Base-by-base conservation (phyloP, 2,113 vertebrate species). In the Engystomops pustulosus region DNA sequence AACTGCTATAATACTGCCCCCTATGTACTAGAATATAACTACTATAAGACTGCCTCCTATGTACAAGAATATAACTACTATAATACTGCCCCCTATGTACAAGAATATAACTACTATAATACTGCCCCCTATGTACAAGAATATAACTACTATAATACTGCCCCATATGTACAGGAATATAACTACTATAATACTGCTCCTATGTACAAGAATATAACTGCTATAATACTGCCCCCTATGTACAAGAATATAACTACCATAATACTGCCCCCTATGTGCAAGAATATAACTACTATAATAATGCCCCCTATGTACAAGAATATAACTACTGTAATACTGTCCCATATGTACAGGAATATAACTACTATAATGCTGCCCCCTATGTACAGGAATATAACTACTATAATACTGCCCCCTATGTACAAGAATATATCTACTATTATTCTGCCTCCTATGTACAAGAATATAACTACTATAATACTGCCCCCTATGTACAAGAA, bases 191-290 rank as follows among this genome's bases (percentile, higher is more conserved):
- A 65, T 65, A 32, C 60, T 65, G 27, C 25, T 17, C 53, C 55
- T 60, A 65, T 32, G 12, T 65, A 65, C 60, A 65, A 65, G 60
- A 65, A 65, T 65, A 65, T 65, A 65, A 65, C 60, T 65, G 32
- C 27, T 65, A 30, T 65, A 65, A 58, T 58, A 53, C 51, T 53
- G 18, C 18, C 47, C 8, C 51, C 53, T 55, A 60, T 60, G 9
- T 60, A 60, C 58, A 60, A 65, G 60, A 65, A 65, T 65, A 65
- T 65, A 65, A 65, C 60, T 65, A 65, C 27, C 32, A 30, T 65
- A 65, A 58, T 58, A 58, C 53, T 25, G 53, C 1, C 23, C 53
- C n/a, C 60, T 65, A 65, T 65, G 12, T 65, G 23, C 60, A 65
- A 65, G 60, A 23, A 58, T 58, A 58, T 58, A 58, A 58, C 53